phyloP scores from a whole-genome alignment of 2,888 invertebrate species.

The Brenthis hecate region DNA sequence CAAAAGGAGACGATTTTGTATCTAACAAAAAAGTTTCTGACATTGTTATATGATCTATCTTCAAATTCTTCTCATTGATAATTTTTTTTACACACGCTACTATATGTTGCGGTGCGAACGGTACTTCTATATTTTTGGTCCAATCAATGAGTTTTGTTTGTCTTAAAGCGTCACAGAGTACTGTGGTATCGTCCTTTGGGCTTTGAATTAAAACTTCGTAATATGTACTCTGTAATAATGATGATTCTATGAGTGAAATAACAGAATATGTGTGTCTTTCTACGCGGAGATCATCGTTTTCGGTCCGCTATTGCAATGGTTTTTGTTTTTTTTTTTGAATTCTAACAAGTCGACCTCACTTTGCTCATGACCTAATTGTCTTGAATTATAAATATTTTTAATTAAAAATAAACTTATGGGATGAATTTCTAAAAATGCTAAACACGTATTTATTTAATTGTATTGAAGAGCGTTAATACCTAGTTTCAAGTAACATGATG shows the following conservation, averaged over 20 bases:
- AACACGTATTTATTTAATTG: no score
- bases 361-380: no score
- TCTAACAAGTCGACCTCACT: no score
- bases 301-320: no score
- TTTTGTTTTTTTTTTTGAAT: no score
- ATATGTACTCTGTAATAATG: conserved; percentile 23
- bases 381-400: no score
- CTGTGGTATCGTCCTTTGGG: conserved; percentile 48
- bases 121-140: conserved; percentile 45
- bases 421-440: no score
- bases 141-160: conserved; percentile 57
- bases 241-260: not conserved
- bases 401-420: no score
- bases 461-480: no score
- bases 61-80: conserved; percentile 39
- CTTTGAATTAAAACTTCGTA: conserved; percentile 57
- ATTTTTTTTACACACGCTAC: conserved; percentile 46
- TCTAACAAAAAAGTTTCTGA: conserved; percentile 47
- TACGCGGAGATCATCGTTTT: no score
- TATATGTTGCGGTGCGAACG: conserved; percentile 48
- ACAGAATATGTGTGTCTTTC: no score
- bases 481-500: no score
- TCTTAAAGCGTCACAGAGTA: conserved; percentile 52
- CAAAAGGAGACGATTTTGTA: conserved; percentile 41
- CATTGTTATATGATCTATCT: conserved; percentile 32